Conservation (phyloP, 2,797 vertebrate genomes). For the Urocyon cinereoargenteus region DNA sequence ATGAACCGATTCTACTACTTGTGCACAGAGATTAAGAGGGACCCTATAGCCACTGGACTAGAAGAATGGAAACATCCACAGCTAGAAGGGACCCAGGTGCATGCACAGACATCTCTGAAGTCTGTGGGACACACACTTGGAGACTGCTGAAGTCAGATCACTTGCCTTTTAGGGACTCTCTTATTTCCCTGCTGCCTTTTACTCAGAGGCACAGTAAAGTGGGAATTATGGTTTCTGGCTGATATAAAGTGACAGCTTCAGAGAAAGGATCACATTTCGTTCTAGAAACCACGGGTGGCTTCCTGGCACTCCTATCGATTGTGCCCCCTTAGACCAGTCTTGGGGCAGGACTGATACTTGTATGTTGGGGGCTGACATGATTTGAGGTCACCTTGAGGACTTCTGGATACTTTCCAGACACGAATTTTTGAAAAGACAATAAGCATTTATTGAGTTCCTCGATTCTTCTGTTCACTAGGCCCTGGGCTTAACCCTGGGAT, state of each 20-base stretch:
- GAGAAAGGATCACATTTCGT: not conserved
- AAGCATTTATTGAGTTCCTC: not conserved
- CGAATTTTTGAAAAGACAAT: not conserved
- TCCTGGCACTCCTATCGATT: not conserved
- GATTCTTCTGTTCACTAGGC: not conserved
- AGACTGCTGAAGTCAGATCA: rapidly evolving
- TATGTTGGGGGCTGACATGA: rapidly evolving
- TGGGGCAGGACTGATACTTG: not conserved
- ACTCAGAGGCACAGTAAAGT: not conserved
- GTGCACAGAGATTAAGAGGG: not conserved
- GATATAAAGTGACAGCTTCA: not conserved
- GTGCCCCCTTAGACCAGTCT: not conserved
- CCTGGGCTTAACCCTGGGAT: not conserved
- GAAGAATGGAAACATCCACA: not conserved
- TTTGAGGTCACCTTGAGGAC: not conserved
- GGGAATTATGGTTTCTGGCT: too few relatives aligned
- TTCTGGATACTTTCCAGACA: not conserved
- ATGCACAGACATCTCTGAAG: rapidly evolving
- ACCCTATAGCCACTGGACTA: not conserved
- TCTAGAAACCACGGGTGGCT: not conserved
- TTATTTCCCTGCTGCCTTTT: too few relatives aligned
- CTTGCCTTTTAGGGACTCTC: not conserved
- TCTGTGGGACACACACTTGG: rapidly evolving
- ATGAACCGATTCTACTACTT: not conserved
- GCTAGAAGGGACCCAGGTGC: not conserved